These are phyloP conservation scores for Griposia aprilina DNA, from an alignment of 2,888 invertebrate species.

Conservation along the genomic window DNA sequence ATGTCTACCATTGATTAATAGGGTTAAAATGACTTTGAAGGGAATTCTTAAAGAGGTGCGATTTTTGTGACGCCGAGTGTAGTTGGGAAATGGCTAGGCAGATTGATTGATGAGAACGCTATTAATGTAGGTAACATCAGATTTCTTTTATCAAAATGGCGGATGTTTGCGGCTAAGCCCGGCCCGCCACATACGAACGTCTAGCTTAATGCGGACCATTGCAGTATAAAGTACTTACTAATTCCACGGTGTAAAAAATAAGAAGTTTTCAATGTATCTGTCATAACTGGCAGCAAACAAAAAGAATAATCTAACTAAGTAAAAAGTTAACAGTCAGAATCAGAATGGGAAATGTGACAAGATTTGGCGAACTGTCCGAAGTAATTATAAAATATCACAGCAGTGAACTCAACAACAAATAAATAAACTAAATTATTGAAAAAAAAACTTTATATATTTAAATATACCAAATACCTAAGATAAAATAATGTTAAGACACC, in stretches of 20 bases:
- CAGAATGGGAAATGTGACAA: conserved; percentile 44
- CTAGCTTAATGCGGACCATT: not conserved
- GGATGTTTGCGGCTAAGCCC: not conserved
- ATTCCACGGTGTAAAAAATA: conserved; percentile 2
- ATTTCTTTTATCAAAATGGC: not conserved
- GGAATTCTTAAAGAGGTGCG: no score
- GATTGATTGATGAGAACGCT: not conserved
- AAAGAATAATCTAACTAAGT: not conserved
- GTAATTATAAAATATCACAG: conserved; percentile 26
- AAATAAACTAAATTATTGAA: conserved; percentile 27
- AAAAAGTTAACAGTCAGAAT: conserved; percentile 25
- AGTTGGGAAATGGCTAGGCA: not conserved
- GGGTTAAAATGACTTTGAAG: no score
- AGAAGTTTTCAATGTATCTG: not conserved
- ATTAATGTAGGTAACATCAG: not conserved
- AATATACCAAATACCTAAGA: conserved; percentile 29
- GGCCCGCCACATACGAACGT: not conserved
- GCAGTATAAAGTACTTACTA: not conserved
- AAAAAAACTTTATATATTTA: conserved; percentile 21
- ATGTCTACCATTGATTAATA: no score
- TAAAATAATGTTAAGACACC: conserved; percentile 76
- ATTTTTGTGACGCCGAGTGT: no score
- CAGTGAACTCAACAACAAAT: not conserved
- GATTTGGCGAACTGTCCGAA: conserved; percentile 10
- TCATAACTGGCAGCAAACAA: conserved; percentile 30